Base-by-base conservation (phyloP, 2,888 invertebrate genomes). In the Aspidiotus rigidus region DNA sequence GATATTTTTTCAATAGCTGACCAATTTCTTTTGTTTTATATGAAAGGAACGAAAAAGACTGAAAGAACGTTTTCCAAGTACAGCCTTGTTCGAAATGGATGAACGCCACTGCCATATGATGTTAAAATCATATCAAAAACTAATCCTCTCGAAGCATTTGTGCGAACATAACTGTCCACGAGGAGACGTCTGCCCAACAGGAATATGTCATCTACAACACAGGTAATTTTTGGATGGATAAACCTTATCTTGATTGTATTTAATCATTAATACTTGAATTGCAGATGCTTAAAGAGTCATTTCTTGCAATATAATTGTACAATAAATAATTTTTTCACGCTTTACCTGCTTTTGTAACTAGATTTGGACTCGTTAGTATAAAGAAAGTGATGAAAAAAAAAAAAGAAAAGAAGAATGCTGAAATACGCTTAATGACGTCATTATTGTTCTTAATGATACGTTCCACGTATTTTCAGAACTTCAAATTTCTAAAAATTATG, bases 161-260 rank as follows among this genome's bases (percentile, higher is more conserved):
- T 93, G 93, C 79, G 92, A 93, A 78, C 92, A 91, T 59, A 87
- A 88, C 76, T 93, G 93, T 77, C 82, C 87, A 6, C 84, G 90
- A 81, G 90, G 90, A 60, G 85, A 89, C 75, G 86, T 87, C 74
- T 93, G 92, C 79, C 93, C 92, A 8, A 90, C 91, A 74, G 92
- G 92, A 79, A 82, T 83, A 55, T 84, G 84, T 74, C 78, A 62
- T 49, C 62, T 69, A 42, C 69, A 56, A 54, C 63, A 67, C 53
- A 67, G 44, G 67, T 67, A n/a, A 54, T 55, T 15, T 55, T 15
- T 15, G 49, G 49, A 13, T n/a, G n/a, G n/a, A n/a, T n/a, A n/a
- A n/a, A n/a, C n/a, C n/a, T n/a, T n/a, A n/a, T 11, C n/a, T 49
- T 49, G 49, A 13, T 49, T 49, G n/a, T n/a, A n/a, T 49, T 13